Evolutionary conservation across 2,113 vertebrate species (phyloP), one percentile per base, ranked within the genome.

Genomic region (Bothrops jararaca): DNA sequence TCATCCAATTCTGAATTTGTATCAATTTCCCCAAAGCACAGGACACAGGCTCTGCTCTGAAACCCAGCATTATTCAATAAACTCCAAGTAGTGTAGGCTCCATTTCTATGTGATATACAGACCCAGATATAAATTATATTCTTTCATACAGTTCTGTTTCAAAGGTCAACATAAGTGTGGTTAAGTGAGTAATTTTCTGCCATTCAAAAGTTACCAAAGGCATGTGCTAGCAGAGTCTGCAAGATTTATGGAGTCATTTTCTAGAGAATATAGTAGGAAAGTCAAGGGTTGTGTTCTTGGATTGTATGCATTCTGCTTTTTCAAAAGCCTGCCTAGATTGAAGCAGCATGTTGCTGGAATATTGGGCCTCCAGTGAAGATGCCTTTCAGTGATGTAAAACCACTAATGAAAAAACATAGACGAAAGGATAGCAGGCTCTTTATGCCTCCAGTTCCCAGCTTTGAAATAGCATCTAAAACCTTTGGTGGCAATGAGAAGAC

Each of bases 301-400:
- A 93, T 94, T 0, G 90, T 93, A 87, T 34, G 95, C 34, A 64
- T 34, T 53, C 95, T 96, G 93, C 96, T 95, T 95, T 96, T 94
- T 95, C 93, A 96, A 93, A 89, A 94, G 90, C 95, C 95, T 90
- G 95, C 95, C 96, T 91, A 96, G 96, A 97, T 97, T 95, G 97
- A 97, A 96, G 96, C 93, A 95, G 94, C 88, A 88, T 94, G 93
- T 96, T 96, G 95, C 93, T 96, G 96, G 97, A 97, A 96, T 95
- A 94, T 92, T 91, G 91, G 96, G 96, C 96, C 96, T 96, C 96
- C 96, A 96, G 56, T 96, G 95, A 95, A 97, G 96, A 97, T 95
- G 95, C 95, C 96, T 97, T 97, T 97, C 97, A 97, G 96, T 95
- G 97, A 94, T 85, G 80, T 88, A 95, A 97, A 97, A 97, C 97